Percentiles rank a stretch among this genome's conserved stretches.
Evolutionary conservation across 2,797 vertebrate genomes (phyloP).

Genomic region (Heterohyrax brucei): DNA sequence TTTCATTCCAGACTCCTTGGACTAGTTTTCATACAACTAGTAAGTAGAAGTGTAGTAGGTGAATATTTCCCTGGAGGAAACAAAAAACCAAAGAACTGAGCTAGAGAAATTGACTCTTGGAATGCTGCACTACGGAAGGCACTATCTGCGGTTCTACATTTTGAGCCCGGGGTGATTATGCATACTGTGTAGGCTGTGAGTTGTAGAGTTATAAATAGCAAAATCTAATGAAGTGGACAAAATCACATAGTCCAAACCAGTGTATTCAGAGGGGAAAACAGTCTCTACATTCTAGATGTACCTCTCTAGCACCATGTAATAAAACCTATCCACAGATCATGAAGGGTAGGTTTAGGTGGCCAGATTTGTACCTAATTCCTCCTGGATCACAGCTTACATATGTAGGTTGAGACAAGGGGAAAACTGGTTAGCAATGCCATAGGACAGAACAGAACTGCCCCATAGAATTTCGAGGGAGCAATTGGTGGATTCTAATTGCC

Average conservation of each 20-base stretch:
- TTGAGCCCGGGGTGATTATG: neutral
- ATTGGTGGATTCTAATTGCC: no score
- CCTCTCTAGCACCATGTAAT: neutral
- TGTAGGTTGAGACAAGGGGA: neutral
- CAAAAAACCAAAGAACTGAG: neutral
- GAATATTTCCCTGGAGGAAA: neutral
- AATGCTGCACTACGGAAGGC: neutral
- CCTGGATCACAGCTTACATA: neutral
- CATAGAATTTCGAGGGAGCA: no score
- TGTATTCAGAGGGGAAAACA: constrained; percentile 7
- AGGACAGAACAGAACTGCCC: no score
- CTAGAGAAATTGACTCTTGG: neutral
- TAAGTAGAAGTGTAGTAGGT: neutral
- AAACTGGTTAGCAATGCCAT: no score
- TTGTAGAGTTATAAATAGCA: neutral
- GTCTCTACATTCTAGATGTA: neutral
- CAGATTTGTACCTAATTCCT: neutral
- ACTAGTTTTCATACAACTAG: constrained; percentile 1
- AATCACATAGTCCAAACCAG: neutral
- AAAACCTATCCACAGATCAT: neutral
- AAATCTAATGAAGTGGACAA: neutral
- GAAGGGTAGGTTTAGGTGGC: neutral
- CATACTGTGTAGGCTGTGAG: fast-evolving
- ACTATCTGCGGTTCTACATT: neutral
- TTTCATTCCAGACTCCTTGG: neutral